Evolutionary conservation across 2,113 vertebrate species (phyloP).

Genomic region (Sander vitreus): DNA sequence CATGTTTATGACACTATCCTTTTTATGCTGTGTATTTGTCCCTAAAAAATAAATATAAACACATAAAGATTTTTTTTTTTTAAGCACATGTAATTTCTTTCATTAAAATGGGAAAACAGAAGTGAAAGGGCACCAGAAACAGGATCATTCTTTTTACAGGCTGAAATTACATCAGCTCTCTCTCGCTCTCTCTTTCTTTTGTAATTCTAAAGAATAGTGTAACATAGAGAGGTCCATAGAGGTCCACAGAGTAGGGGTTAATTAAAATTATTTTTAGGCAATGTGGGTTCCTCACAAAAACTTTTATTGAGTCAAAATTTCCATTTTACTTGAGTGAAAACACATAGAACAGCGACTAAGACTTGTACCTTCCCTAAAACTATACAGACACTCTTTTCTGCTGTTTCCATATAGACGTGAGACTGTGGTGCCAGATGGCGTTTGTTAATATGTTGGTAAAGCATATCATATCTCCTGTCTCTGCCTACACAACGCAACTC

Average conservation of each 20-base stretch:
- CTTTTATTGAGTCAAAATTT: not conserved
- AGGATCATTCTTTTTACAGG: constrained; percentile 4
- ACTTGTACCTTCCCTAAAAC: constrained; percentile 9
- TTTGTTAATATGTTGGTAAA: constrained; percentile 52
- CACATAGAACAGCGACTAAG: not conserved
- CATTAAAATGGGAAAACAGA: constrained; percentile 24
- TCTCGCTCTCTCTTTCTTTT: not conserved
- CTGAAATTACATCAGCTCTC: constrained; percentile 11
- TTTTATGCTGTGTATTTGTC: constrained; percentile 7
- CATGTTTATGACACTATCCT: not conserved
- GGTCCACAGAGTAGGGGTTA: not conserved
- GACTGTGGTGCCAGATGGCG: constrained; percentile 53
- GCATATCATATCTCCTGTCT: constrained; percentile 39
- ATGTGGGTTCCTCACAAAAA: not conserved
- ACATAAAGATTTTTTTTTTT: not conserved
- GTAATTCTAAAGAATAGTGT: constrained; percentile 5
- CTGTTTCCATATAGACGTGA: constrained; percentile 29
- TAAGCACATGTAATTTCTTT: constrained; percentile 11
- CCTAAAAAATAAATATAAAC: constrained; percentile 16
- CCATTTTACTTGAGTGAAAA: constrained; percentile 26
- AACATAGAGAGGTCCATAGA: too few species aligned
- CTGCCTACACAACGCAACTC: constrained; percentile 50
- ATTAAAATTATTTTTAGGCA: constrained; percentile 2
- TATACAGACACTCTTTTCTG: constrained; percentile 13
- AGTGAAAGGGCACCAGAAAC: constrained; percentile 1